Conservation (phyloP, 2,113 vertebrate species). For the Saguinus imperator region DNA sequence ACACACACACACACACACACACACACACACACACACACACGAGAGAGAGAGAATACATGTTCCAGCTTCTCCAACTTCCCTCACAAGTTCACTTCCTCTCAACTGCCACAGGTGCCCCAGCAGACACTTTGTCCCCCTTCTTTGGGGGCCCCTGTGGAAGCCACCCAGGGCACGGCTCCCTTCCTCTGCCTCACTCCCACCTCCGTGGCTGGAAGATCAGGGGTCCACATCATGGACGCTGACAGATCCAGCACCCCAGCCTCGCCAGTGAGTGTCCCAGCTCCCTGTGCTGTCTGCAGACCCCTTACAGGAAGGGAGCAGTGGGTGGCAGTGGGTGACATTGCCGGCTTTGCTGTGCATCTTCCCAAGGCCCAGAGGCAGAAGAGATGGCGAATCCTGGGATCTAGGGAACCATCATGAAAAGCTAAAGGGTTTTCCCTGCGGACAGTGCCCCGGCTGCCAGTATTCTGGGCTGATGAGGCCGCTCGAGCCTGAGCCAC, state of each 20-base stretch:
- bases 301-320: too few relatives aligned
- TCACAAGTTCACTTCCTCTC: not conserved
- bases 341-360: not conserved
- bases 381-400: not conserved
- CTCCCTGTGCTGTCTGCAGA: not conserved
- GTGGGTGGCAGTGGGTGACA: rapidly evolving
- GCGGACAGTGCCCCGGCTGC: too few relatives aligned
- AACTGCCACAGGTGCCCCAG: not conserved
- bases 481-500: rapidly evolving
- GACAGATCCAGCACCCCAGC: not conserved
- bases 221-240: rapidly evolving
- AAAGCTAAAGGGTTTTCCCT: not conserved
- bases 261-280: rapidly evolving
- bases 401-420: not conserved
- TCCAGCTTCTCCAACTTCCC: not conserved
- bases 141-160: not conserved
- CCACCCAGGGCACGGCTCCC: not conserved
- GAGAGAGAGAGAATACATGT: not conserved
- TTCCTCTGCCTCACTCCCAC: not conserved
- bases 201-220: not conserved
- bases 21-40: too few relatives aligned
- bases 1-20: too few relatives aligned
- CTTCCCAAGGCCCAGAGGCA: not conserved
- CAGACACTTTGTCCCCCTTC: not conserved
- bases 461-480: not conserved